A percentile compares a stretch with the other conserved stretches of the same genome.
phyloP scores from a whole-genome alignment of 2,888 invertebrate genomes.

The Cheilosia vulpina region DNA sequence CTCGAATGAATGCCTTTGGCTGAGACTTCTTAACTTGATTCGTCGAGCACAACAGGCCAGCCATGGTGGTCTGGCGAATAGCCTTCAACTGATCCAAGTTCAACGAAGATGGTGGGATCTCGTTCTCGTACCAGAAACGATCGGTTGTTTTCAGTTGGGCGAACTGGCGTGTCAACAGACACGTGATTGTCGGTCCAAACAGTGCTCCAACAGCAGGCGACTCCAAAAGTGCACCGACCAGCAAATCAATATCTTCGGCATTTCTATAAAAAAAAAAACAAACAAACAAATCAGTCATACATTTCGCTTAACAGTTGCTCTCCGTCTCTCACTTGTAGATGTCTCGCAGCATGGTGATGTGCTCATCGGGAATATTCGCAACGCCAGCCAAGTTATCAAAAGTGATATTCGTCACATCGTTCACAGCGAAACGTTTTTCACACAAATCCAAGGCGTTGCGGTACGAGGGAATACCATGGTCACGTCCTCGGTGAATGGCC shows the following conservation, averaged over 20 bases:
- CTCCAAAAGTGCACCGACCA: constrained; percentile 93
- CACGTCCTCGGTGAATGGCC: constrained; percentile 88
- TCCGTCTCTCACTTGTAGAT: constrained; percentile 86
- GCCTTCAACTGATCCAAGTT: constrained; percentile 91
- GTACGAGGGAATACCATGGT: constrained; percentile 92
- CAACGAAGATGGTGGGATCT: constrained; percentile 94
- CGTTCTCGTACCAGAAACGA: constrained; percentile 98
- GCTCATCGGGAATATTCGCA: constrained; percentile 83
- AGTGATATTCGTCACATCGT: constrained; percentile 78
- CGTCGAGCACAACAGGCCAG: constrained; percentile 91
- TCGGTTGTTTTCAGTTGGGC: constrained; percentile 92
- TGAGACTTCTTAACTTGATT: constrained; percentile 89
- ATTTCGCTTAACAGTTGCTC: constrained; percentile 39
- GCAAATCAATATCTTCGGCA: constrained; percentile 92
- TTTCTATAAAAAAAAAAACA: constrained; percentile 83
- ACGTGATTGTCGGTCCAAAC: constrained; percentile 95
- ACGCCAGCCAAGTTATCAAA: constrained; percentile 79
- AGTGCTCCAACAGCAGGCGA: constrained; percentile 91
- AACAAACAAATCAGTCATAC: background rate
- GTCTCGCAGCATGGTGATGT: constrained; percentile 87
- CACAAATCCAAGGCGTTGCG: constrained; percentile 88
- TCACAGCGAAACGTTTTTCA: constrained; percentile 78
- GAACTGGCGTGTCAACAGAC: constrained; percentile 93
- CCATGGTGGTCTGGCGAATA: constrained; percentile 90
- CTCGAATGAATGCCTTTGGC: constrained; percentile 92